These are phyloP conservation scores for Labia minor DNA, from an alignment of 2,888 invertebrate genomes.

Conservation along the genomic window DNA sequence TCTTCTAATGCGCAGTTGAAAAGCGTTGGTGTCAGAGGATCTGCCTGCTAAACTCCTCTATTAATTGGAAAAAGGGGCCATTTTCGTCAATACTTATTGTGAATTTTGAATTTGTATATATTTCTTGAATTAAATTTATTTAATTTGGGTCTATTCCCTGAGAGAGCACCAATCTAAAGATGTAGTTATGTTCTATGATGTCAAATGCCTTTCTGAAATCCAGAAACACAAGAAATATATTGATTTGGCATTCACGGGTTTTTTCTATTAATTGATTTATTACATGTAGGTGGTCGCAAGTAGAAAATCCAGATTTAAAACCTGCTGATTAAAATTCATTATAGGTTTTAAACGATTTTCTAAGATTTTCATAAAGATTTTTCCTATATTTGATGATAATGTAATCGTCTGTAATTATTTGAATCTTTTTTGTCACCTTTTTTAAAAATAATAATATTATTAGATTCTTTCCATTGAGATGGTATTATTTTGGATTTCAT, in stretches of 20 bases:
- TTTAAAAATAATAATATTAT: background rate
- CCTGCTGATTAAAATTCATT: background rate
- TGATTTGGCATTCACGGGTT: constrained; percentile 25
- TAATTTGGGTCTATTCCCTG: constrained; percentile 13
- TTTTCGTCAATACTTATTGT: background rate
- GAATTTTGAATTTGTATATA: background rate
- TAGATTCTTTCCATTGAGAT: background rate
- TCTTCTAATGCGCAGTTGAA: constrained; percentile 18
- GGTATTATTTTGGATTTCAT: background rate
- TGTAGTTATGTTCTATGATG: constrained; percentile 17
- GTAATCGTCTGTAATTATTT: background rate
- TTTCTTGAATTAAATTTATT: background rate
- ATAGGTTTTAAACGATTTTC: background rate
- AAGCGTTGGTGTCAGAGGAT: background rate
- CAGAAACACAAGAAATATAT: constrained; percentile 8
- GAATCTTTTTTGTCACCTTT: background rate
- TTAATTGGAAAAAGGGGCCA: background rate
- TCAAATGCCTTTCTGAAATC: constrained; percentile 21
- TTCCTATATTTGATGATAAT: background rate
- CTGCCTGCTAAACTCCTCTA: background rate
- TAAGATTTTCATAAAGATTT: background rate
- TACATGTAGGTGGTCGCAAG: background rate
- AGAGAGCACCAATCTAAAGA: no score
- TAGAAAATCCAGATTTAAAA: background rate
- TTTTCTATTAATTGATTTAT: background rate